Evolutionary conservation across 2,888 invertebrate species (phyloP).

Genomic region (Xanthia icteritia): DNA sequence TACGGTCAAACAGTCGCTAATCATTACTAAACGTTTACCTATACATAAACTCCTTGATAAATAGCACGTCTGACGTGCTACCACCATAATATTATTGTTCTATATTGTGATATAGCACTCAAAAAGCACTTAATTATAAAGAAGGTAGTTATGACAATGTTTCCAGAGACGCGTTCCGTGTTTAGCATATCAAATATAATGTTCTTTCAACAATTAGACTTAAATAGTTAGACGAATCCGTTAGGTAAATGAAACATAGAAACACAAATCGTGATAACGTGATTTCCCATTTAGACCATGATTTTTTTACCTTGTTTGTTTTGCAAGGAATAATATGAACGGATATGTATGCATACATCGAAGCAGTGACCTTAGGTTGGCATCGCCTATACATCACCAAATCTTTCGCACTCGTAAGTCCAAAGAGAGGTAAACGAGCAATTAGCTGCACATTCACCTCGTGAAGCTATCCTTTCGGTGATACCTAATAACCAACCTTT

Average conservation of each 20-base stretch:
- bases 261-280: conserved; percentile 38
- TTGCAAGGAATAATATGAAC: conserved; percentile 1
- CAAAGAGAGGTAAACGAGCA: not conserved
- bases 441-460: too few species aligned
- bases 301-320: conserved; percentile 18
- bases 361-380: not conserved
- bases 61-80: not conserved
- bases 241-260: conserved; percentile 4
- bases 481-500: not conserved
- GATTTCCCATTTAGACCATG: conserved; percentile 40
- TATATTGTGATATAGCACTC: not conserved
- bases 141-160: not conserved
- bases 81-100: conserved; percentile 1
- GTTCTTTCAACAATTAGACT: not conserved
- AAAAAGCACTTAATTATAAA: not conserved
- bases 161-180: conserved; percentile 1
- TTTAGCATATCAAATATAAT: conserved; percentile 33
- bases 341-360: not conserved
- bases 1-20: not conserved
- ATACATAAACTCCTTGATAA: not conserved
- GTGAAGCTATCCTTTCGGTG: not conserved
- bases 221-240: not conserved
- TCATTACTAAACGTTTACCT: not conserved
- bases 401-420: not conserved
- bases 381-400: not conserved